phyloP scores from a whole-genome alignment of 2,888 invertebrate genomes.

The Nipponacmea schrenckii region DNA sequence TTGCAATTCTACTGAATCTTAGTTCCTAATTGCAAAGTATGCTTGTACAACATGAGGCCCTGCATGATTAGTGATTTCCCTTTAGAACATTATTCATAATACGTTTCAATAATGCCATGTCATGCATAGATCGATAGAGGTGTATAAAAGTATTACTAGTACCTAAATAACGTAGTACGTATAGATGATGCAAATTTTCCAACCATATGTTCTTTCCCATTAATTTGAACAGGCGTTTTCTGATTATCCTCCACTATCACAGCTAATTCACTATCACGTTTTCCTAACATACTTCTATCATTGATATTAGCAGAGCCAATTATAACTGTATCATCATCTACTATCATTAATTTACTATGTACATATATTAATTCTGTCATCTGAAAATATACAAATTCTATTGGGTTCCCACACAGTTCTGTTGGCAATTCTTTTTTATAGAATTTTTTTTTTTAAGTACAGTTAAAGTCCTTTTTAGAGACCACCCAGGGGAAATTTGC shows the following conservation, averaged over 20 bases:
- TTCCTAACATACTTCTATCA: constrained; percentile 93
- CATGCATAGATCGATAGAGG: too few species aligned
- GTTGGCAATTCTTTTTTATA: too few species aligned
- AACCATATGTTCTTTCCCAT: constrained; percentile 81
- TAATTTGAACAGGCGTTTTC: constrained; percentile 75
- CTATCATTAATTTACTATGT: constrained; percentile 95
- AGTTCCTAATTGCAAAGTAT: too few species aligned
- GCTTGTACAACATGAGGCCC: too few species aligned
- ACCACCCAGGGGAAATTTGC: too few species aligned
- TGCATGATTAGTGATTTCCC: too few species aligned
- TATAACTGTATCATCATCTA: constrained; percentile 89
- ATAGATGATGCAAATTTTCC: constrained; percentile 89
- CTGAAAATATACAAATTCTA: constrained; percentile 63
- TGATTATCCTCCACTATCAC: constrained; percentile 81
- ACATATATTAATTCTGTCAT: constrained; percentile 96
- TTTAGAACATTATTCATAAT: too few species aligned
- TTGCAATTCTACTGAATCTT: too few species aligned
- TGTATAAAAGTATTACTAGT: background rate
- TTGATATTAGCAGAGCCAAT: constrained; percentile 99
- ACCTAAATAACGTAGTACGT: constrained; percentile 82
- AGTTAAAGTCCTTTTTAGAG: too few species aligned
- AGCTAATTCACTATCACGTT: constrained; percentile 89
- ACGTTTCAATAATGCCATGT: too few species aligned
- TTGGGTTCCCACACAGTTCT: too few species aligned
- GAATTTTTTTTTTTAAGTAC: too few species aligned